phyloP scores from a whole-genome alignment of 2,113 vertebrate genomes.

The Bombycilla garrulus region DNA sequence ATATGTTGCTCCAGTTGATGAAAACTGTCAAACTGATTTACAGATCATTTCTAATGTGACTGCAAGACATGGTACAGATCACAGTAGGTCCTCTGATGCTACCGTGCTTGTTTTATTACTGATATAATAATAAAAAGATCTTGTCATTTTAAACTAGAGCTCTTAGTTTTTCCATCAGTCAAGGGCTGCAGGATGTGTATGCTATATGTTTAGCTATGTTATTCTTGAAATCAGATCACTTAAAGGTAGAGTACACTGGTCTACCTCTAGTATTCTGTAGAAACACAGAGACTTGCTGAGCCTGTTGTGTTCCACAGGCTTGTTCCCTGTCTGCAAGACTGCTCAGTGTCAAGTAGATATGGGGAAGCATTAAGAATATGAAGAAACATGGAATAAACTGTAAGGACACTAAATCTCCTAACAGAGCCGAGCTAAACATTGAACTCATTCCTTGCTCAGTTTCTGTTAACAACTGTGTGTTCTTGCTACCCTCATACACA shows the following conservation, averaged over 20 bases:
- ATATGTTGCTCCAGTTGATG: not conserved
- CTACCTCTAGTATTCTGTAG: not conserved
- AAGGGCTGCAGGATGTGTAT: not conserved
- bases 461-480: not conserved
- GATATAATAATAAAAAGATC: constrained; percentile 23
- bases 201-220: not conserved
- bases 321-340: not conserved
- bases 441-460: not conserved
- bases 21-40: constrained; percentile 35
- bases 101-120: not conserved
- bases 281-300: not conserved
- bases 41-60: not conserved
- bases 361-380: not conserved
- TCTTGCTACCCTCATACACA: not conserved
- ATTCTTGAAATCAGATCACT: not conserved
- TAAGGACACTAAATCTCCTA: not conserved
- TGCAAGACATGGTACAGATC: constrained; percentile 19
- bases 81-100: not conserved
- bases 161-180: not conserved
- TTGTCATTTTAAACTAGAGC: not conserved
- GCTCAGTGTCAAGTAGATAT: not conserved
- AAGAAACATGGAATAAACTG: not conserved
- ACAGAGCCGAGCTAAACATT: not conserved
- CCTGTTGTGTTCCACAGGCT: not conserved
- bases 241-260: not conserved